phyloP scores from a whole-genome alignment of 2,888 invertebrate genomes.

The Pristionchus mayeri region DNA sequence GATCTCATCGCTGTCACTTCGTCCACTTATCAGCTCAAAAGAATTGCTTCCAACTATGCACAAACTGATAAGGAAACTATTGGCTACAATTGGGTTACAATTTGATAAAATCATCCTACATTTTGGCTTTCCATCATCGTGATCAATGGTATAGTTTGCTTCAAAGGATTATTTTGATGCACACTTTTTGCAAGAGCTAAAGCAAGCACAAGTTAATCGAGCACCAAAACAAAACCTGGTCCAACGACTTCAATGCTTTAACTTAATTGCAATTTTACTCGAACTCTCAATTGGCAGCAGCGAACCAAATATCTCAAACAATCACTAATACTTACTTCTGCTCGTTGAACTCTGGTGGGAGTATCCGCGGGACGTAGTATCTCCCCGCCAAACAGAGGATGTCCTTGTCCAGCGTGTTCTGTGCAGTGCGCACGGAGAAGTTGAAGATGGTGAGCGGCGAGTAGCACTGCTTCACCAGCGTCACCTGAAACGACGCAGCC shows the following conservation, averaged over 20 bases:
- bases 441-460: constrained; percentile 75
- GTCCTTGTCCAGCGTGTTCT: constrained; percentile 75
- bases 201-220: no score
- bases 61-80: background rate
- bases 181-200: no score
- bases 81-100: no score
- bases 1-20: constrained; percentile 13
- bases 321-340: constrained; percentile 66
- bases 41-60: constrained; percentile 21
- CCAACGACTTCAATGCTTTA: background rate
- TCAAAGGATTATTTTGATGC: no score
- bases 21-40: background rate
- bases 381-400: constrained; percentile 73
- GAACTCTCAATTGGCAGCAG: background rate
- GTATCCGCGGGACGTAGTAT: constrained; percentile 71
- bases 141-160: no score
- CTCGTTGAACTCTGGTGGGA: constrained; percentile 74
- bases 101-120: no score
- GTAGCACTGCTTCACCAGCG: constrained; percentile 73
- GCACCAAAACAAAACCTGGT: no score
- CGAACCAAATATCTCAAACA: no score
- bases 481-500: constrained; percentile 62
- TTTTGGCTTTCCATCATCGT: no score
- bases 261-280: background rate
- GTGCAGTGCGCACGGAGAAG: constrained; percentile 74